A percentile compares a stretch with the other conserved stretches of the same genome.
Conservation (phyloP, 2,888 invertebrate species). For the Drosophila leonis region DNA sequence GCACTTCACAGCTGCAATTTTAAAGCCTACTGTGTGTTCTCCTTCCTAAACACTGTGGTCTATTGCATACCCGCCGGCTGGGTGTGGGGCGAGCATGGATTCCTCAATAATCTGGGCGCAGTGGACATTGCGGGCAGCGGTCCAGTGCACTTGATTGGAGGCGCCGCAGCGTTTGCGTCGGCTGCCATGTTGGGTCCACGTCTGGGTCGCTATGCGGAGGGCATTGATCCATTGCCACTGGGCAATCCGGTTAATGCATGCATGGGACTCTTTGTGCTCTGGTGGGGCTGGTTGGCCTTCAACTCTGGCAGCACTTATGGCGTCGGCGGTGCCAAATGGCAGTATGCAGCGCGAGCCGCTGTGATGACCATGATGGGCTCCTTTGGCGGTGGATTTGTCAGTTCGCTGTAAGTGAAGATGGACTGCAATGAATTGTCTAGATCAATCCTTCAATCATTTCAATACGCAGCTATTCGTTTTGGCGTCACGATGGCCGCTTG, state of each 20-base stretch:
- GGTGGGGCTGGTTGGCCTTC: constrained; percentile 99
- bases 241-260: constrained; percentile 96
- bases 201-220: constrained; percentile 92
- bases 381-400: constrained; percentile 93
- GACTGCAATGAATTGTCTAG: fast-evolving
- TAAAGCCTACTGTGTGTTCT: constrained; percentile 95
- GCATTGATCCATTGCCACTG: constrained; percentile 91
- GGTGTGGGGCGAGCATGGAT: constrained; percentile 96
- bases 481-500: constrained; percentile 90
- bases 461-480: constrained; percentile 87
- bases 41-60: constrained; percentile 94
- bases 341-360: constrained; percentile 95
- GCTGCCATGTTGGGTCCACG: constrained; percentile 96
- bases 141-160: constrained; percentile 94
- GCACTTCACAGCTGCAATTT: constrained; percentile 91
- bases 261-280: constrained; percentile 95
- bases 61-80: constrained; percentile 97
- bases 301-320: constrained; percentile 96
- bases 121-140: constrained; percentile 97
- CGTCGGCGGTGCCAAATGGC: constrained; percentile 93
- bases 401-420: constrained; percentile 85
- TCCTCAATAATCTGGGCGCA: constrained; percentile 92
- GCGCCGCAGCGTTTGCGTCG: constrained; percentile 92
- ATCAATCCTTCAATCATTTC: neutral
- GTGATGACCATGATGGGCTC: constrained; percentile 96